Conservation (phyloP, 2,797 vertebrate species). For the Aplochiton taeniatus region DNA sequence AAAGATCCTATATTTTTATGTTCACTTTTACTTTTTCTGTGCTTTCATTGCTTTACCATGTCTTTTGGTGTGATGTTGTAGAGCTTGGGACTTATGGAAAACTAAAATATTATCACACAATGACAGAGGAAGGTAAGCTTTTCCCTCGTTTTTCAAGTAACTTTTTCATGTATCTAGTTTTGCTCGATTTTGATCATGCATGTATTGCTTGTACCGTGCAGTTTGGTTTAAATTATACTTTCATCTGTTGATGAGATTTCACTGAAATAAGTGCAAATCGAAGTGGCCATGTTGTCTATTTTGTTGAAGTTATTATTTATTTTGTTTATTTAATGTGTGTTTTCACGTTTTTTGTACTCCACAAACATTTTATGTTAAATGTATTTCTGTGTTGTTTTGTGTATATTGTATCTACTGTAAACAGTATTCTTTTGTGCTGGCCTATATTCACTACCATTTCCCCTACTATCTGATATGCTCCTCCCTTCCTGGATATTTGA, state of each 20-base stretch:
- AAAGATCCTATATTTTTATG: slow-evolving; percentile 62
- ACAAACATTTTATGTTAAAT: background rate
- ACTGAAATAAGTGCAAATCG: slow-evolving; percentile 78
- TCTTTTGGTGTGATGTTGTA: slow-evolving; percentile 99
- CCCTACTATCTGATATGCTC: slow-evolving; percentile 54
- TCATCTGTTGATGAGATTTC: slow-evolving; percentile 81
- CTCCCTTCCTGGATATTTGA: slow-evolving; percentile 12
- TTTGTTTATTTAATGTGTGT: slow-evolving; percentile 25
- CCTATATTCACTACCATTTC: too few relatives aligned
- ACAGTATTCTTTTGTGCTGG: too few relatives aligned
- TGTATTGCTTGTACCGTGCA: slow-evolving; percentile 47
- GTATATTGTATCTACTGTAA: slow-evolving; percentile 10
- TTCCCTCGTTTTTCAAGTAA: slow-evolving; percentile 45
- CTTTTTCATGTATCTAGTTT: slow-evolving; percentile 41
- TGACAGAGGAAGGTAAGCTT: slow-evolving; percentile 99
- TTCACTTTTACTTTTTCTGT: slow-evolving; percentile 76
- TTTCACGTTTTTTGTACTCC: background rate
- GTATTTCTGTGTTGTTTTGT: slow-evolving; percentile 5
- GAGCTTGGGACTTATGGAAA: slow-evolving; percentile 99
- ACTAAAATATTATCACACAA: slow-evolving; percentile 99
- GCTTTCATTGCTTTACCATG: slow-evolving; percentile 90
- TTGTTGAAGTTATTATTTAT: background rate
- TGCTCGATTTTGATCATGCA: slow-evolving; percentile 54
- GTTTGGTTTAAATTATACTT: slow-evolving; percentile 62
- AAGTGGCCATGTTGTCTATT: slow-evolving; percentile 64